Conservation (phyloP, 2,113 vertebrate genomes). For the Chloroceryle aenea region DNA sequence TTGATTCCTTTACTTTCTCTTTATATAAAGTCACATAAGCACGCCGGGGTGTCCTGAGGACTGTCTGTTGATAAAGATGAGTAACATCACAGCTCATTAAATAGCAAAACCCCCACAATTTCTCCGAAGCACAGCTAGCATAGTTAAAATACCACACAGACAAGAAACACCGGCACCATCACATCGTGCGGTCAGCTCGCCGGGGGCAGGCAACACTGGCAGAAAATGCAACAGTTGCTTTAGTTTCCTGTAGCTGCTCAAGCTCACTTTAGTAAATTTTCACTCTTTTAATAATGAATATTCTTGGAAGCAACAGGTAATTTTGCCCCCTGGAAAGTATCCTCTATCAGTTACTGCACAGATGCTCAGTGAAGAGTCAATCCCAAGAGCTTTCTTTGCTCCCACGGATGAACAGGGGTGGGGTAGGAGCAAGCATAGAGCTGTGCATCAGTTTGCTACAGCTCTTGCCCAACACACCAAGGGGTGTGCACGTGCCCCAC, state of each 20-base stretch:
- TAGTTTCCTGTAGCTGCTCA: neutral
- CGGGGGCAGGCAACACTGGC: neutral
- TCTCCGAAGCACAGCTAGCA: neutral
- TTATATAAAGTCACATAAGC: neutral
- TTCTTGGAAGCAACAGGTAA: constrained; percentile 4
- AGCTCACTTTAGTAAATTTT: constrained; percentile 6
- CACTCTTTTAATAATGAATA: neutral
- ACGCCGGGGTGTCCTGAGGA: neutral
- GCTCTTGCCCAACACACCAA: neutral
- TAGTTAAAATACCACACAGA: neutral
- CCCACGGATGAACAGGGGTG: neutral
- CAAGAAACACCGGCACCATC: neutral
- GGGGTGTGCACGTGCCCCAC: rapidly evolving
- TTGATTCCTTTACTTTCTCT: neutral
- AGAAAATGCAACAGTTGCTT: neutral
- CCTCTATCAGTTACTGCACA: constrained; percentile 17
- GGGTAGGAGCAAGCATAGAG: neutral
- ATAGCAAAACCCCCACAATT: neutral
- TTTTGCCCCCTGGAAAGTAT: neutral
- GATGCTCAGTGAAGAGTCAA: neutral
- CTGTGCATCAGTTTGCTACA: neutral
- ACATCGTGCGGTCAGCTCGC: neutral
- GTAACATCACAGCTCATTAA: constrained; percentile 2
- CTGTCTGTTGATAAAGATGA: neutral
- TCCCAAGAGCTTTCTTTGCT: neutral